A percentile compares a stretch with the other conserved stretches of the same genome.
phyloP scores from a whole-genome alignment of 2,888 invertebrate genomes.

The Griposia aprilina region DNA sequence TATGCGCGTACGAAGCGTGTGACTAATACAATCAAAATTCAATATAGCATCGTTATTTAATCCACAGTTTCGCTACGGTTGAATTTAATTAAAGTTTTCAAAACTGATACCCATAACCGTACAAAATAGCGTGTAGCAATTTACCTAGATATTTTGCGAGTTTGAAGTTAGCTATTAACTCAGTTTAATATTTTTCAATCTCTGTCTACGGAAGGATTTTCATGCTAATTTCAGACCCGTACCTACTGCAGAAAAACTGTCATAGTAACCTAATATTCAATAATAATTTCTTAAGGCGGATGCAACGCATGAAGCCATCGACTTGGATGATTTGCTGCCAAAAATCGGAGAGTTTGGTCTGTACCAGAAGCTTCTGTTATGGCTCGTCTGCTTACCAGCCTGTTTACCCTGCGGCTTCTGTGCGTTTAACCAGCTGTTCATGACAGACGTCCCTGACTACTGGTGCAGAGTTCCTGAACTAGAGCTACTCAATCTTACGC shows the following conservation, averaged over 20 bases:
- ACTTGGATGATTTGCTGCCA: conserved; percentile 96
- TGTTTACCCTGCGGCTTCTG: conserved; percentile 97
- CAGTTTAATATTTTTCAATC: background rate
- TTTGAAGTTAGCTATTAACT: conserved; percentile 1
- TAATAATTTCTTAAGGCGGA: conserved; percentile 44
- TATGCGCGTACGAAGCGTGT: background rate
- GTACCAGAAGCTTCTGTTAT: conserved; percentile 96
- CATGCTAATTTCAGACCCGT: conserved; percentile 20
- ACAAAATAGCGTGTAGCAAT: background rate
- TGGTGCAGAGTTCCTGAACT: conserved; percentile 95
- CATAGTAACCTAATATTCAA: conserved; percentile 29
- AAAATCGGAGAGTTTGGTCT: conserved; percentile 97
- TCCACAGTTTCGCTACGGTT: background rate
- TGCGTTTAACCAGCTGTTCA: conserved; percentile 98
- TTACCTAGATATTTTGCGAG: background rate
- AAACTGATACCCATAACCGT: background rate
- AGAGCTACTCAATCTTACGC: conserved; percentile 87
- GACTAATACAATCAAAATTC: conserved; percentile 11
- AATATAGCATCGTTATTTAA: conserved; percentile 4
- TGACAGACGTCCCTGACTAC: conserved; percentile 96
- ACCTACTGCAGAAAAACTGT: conserved; percentile 7
- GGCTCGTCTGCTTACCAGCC: conserved; percentile 96
- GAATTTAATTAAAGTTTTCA: conserved; percentile 10
- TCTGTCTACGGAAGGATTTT: conserved; percentile 3
- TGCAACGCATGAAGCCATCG: conserved; percentile 87